Evolutionary conservation across 2,797 vertebrate genomes (phyloP).

Genomic region (Lepus townsendii): DNA sequence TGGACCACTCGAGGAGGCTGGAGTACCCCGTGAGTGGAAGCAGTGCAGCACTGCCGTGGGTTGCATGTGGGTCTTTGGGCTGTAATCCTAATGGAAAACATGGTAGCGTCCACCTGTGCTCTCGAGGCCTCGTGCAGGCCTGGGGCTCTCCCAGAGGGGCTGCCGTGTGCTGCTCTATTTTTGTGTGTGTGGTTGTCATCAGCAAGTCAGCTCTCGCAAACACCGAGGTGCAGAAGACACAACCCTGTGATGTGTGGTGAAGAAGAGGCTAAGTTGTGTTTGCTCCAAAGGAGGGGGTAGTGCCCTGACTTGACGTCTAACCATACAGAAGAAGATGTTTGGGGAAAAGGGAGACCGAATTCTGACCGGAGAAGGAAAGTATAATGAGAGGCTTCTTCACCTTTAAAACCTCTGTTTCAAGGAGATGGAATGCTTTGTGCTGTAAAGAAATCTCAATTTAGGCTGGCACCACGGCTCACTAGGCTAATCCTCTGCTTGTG

Average conservation of each 20-base stretch:
- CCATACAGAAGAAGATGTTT: neutral
- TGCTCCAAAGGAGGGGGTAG: neutral
- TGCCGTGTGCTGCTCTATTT: rapidly evolving
- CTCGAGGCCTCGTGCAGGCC: too few relatives aligned
- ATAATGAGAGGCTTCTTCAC: neutral
- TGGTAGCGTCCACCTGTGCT: too few relatives aligned
- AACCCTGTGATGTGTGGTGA: neutral
- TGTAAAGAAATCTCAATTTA: neutral
- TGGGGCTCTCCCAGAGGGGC: rapidly evolving
- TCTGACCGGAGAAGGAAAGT: neutral
- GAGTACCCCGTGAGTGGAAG: neutral
- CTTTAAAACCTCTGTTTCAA: neutral
- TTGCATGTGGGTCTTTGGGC: neutral
- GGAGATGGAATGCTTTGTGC: neutral
- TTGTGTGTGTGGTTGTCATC: neutral
- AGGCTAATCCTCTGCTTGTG: too few relatives aligned
- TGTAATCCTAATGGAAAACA: neutral
- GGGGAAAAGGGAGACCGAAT: neutral
- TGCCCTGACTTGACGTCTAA: neutral
- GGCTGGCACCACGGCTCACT: too few relatives aligned
- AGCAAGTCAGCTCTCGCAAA: neutral
- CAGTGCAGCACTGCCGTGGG: too few relatives aligned
- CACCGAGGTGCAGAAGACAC: neutral
- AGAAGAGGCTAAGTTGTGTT: neutral
- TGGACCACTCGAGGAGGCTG: neutral